Conservation (phyloP, 1,140 invertebrate species). For the Sycobia sp. region DNA sequence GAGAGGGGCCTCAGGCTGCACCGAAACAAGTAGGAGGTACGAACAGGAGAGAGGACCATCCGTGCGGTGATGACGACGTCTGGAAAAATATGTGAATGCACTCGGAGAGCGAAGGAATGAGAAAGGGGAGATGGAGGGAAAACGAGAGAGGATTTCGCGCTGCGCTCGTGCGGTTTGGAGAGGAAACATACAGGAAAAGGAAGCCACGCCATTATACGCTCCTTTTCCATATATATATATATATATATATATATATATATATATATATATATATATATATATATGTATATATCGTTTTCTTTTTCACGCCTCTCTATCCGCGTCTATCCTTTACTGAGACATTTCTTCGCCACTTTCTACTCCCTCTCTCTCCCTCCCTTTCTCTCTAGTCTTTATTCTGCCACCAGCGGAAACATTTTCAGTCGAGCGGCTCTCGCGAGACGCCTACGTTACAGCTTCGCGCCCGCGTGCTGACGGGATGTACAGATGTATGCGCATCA, state of each 20-base stretch:
- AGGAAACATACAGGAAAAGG: constrained; percentile 24
- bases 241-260: too few relatives aligned
- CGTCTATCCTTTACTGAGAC: neutral
- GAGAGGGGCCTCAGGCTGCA: neutral
- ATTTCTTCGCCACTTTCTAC: neutral
- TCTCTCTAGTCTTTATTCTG: too few relatives aligned
- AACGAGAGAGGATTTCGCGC: constrained; percentile 3
- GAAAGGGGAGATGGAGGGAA: neutral
- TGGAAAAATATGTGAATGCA: neutral
- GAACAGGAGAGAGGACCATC: too few relatives aligned
- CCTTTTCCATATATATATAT: constrained; percentile 7
- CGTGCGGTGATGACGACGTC: neutral
- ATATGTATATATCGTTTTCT: too few relatives aligned
- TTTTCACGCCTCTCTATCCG: constrained; percentile 5
- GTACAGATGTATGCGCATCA: too few relatives aligned
- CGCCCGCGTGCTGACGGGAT: too few relatives aligned
- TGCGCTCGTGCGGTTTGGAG: constrained; percentile 9
- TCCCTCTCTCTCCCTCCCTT: too few relatives aligned
- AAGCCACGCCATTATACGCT: constrained; percentile 32
- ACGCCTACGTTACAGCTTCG: too few relatives aligned
- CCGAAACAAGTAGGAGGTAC: too few relatives aligned
- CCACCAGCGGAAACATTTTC: constrained; percentile 21
- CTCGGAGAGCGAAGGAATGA: too few relatives aligned
- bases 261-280: too few relatives aligned
- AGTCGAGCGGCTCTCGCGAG: constrained; percentile 11